phyloP scores from a whole-genome alignment of 1,140 invertebrate genomes.

The Drosophila nebulosa region DNA sequence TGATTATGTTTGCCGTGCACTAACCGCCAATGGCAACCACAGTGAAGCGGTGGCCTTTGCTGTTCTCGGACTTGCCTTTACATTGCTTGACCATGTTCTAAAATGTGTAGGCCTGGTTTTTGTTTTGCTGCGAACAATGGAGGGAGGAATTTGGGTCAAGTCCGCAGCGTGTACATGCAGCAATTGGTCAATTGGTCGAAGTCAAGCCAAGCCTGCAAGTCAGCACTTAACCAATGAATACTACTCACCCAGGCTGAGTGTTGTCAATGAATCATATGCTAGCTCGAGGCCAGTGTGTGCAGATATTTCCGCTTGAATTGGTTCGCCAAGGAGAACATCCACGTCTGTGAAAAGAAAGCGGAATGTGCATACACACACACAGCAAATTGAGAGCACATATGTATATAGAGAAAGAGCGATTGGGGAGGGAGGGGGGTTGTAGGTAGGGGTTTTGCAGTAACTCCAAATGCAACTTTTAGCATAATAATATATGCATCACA shows the following conservation, averaged over 20 bases:
- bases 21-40: no score
- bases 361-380: neutral
- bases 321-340: conserved; percentile 84
- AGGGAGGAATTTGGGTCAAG: conserved; percentile 65
- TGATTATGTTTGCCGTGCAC: neutral
- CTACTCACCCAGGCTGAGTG: conserved; percentile 83
- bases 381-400: neutral
- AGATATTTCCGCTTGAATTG: conserved; percentile 84
- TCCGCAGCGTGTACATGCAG: conserved; percentile 32
- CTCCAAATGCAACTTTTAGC: conserved; percentile 52
- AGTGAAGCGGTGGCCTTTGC: neutral
- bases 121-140: conserved; percentile 19
- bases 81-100: neutral
- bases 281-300: conserved; percentile 84
- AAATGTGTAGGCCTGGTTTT: neutral
- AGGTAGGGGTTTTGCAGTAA: conserved; percentile 29
- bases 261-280: conserved; percentile 83
- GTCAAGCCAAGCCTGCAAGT: neutral
- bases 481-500: conserved; percentile 56
- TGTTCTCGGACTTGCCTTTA: neutral
- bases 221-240: conserved; percentile 44
- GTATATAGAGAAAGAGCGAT: neutral
- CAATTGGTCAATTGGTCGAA: neutral
- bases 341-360: conserved; percentile 80
- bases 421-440: neutral